Conservation (phyloP, 1,140 invertebrate genomes). For the Lepidurus couesii region DNA sequence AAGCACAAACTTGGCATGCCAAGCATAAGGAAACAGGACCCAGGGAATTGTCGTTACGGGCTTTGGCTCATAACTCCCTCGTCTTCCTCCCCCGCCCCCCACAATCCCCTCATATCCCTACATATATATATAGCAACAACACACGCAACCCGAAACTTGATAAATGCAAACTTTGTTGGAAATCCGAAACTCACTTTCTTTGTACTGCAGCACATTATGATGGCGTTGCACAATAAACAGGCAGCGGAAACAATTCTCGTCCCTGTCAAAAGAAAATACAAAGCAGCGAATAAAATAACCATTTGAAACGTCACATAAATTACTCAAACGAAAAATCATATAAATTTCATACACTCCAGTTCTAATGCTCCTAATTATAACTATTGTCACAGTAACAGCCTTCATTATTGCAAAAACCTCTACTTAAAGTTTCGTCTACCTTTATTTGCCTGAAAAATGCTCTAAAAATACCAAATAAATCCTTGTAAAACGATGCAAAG, state of each 20-base stretch:
- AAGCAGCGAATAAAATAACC: not conserved
- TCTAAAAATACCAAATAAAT: too few relatives aligned
- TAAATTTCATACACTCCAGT: too few relatives aligned
- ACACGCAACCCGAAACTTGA: constrained; percentile 14
- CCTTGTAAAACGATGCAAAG: too few relatives aligned
- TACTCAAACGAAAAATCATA: not conserved
- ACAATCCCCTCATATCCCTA: not conserved
- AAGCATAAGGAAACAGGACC: constrained; percentile 23
- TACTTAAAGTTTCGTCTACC: too few relatives aligned
- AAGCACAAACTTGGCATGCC: constrained; percentile 28
- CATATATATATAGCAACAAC: not conserved
- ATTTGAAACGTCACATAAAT: not conserved
- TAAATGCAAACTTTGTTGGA: not conserved
- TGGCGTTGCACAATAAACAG: constrained; percentile 58
- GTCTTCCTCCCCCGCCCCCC: not conserved
- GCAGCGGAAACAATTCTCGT: constrained; percentile 54
- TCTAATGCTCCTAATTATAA: too few relatives aligned
- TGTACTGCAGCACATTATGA: constrained; percentile 60
- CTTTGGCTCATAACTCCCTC: not conserved
- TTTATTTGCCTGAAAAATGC: too few relatives aligned
- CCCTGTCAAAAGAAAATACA: constrained; percentile 39
- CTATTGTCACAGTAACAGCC: too few relatives aligned
- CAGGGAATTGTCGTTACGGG: constrained; percentile 21
- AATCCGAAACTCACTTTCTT: constrained; percentile 53
- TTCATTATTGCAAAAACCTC: too few relatives aligned